Conservation (phyloP, 2,888 invertebrate species). For the Sialis lutaria region DNA sequence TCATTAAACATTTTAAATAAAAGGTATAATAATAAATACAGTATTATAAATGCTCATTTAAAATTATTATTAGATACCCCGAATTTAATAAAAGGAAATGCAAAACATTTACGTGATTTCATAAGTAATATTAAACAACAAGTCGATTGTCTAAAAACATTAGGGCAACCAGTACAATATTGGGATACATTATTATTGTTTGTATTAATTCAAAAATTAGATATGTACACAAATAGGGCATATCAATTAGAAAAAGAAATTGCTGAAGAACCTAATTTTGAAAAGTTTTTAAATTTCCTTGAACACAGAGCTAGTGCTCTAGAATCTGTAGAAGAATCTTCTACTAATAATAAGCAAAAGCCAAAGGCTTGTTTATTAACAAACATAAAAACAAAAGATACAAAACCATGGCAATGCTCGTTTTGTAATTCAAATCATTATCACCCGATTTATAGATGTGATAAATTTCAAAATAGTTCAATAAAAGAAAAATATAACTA, state of each 20-base stretch:
- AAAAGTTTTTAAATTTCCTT: constrained; percentile 6
- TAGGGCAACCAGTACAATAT: not conserved
- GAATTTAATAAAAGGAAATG: constrained; percentile 2
- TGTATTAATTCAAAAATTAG: constrained; percentile 7
- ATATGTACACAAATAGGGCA: constrained; percentile 4
- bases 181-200: constrained; percentile 6
- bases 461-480: not conserved
- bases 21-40: constrained; percentile 7
- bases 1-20: constrained; percentile 5
- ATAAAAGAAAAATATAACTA: not conserved
- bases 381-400: too few relatives aligned
- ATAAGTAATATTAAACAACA: constrained; percentile 7
- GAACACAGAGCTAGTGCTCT: constrained; percentile 5
- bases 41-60: constrained; percentile 7
- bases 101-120: constrained; percentile 5
- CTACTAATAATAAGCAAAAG: too few relatives aligned
- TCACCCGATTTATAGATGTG: not conserved
- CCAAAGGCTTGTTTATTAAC: not conserved
- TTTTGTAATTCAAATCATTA: not conserved
- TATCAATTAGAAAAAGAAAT: constrained; percentile 8
- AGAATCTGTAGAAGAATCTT: constrained; percentile 2
- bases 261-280: constrained; percentile 5
- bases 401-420: not conserved
- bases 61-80: constrained; percentile 6
- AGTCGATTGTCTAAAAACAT: constrained; percentile 7